Percentiles rank a stretch among this genome's conserved stretches.
Conservation (phyloP, 2,797 vertebrate species). For the Diplodus sargus region DNA sequence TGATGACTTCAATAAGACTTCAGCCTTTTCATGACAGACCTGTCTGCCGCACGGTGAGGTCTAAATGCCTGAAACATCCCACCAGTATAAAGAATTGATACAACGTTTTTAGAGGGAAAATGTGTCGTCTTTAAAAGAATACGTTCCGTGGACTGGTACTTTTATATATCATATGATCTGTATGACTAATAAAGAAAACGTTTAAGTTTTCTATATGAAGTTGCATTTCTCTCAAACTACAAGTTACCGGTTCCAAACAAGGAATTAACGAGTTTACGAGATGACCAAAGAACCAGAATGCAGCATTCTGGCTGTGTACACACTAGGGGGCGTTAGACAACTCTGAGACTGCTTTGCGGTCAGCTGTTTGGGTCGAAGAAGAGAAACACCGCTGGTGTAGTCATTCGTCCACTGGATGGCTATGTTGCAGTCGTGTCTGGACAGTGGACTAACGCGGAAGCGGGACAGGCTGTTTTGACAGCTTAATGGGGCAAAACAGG, state of each 20-base stretch:
- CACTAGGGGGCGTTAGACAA: constrained; percentile 9
- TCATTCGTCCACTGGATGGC: background rate
- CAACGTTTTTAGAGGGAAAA: too few relatives aligned
- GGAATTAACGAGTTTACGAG: background rate
- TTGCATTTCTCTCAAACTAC: background rate
- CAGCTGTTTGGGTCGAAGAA: constrained; percentile 1
- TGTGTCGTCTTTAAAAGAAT: too few relatives aligned
- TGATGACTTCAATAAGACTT: too few relatives aligned
- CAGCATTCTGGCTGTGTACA: background rate
- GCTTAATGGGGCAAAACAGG: constrained; percentile 55
- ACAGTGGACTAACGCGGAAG: background rate
- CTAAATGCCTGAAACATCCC: too few relatives aligned
- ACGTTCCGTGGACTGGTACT: too few relatives aligned
- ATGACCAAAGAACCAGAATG: constrained; percentile 16
- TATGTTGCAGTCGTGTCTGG: background rate
- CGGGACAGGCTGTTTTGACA: constrained; percentile 7
- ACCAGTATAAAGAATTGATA: too few relatives aligned
- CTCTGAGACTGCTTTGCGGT: background rate
- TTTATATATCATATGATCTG: too few relatives aligned
- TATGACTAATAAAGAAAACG: too few relatives aligned
- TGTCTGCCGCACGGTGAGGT: too few relatives aligned
- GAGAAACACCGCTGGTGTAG: background rate
- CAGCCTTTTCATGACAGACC: too few relatives aligned
- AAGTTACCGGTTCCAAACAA: background rate
- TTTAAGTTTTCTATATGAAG: too few relatives aligned